Evolutionary conservation across 1,140 invertebrate species (phyloP), one percentile per base, ranked within the genome.

Genomic region (Bombus picipes): DNA sequence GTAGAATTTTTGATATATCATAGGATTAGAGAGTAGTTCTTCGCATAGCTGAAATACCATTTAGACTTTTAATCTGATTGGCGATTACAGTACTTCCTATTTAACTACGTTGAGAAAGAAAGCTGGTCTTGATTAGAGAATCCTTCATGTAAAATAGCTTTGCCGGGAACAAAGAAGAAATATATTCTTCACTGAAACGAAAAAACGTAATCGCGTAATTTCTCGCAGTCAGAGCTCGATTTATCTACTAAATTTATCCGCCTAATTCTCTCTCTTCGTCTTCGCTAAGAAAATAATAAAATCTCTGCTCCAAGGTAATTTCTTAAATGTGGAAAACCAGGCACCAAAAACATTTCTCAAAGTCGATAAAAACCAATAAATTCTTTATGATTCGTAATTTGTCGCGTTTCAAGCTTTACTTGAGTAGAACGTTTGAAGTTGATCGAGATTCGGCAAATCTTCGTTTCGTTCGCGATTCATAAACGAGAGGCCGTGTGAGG

Each of bases 401-500:
- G 18, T 37, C n/a, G 9, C 13, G 32, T 9, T 43, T 53, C 18
- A 34, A 74, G 12, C 13, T 72, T 28, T 28, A 72, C 18, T 41
- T 41, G 9, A 39, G 39, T 15, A 65, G n/a, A 22, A 57, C 22
- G 53, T 68, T 68, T 28, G 18, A 70, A 28, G 68, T 12, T 4
- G 22, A 10, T 25, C 10, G 28, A n/a, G 53, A 68, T 83, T 78
- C 18, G n/a, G 34, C 28, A 77, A 70, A 66, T 39, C 18, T 37
- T 39, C 41, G 34, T 39, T 41, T 13, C 47, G n/a, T 41, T 43
- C 1, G 28, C 18, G 43, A 39, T 53, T 89, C 91, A 86, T 82
- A 87, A 91, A 91, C 90, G 89, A 86, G 1, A 25, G 12, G 4
- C 87, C 88, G 88, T 4, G 25, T 87, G 86, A 77, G 87, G 81